These are phyloP conservation scores for Petrolisthes manimaculis DNA, from an alignment of 2,888 invertebrate genomes.

Conservation along the genomic window DNA sequence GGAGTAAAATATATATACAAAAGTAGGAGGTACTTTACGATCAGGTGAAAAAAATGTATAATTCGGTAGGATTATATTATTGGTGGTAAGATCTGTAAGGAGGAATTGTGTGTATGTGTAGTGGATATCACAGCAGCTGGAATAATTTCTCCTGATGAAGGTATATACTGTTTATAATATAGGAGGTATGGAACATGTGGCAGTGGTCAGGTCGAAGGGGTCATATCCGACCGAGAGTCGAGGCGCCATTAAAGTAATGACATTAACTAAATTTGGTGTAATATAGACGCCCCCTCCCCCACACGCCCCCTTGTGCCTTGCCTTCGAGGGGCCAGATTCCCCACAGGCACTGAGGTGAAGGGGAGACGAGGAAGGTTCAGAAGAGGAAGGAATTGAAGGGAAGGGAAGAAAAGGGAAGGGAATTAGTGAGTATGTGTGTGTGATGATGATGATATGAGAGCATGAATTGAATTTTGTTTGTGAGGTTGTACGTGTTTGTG, in stretches of 20 bases:
- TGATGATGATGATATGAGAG: background rate
- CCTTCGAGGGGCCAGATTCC: slow-evolving; percentile 17
- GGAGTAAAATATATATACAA: no score
- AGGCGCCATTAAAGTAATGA: slow-evolving; percentile 38
- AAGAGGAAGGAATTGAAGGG: background rate
- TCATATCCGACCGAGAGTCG: slow-evolving; percentile 25
- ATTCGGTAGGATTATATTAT: no score
- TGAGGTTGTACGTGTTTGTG: background rate
- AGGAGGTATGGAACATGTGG: background rate
- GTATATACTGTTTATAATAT: no score
- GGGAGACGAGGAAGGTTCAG: background rate
- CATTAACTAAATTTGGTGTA: slow-evolving; percentile 41
- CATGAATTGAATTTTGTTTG: no score
- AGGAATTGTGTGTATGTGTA: no score
- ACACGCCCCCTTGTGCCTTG: background rate
- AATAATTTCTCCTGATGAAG: no score
- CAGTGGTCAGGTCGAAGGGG: background rate
- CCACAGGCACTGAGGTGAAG: background rate
- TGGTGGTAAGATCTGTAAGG: no score
- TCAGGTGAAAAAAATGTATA: no score
- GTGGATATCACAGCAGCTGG: no score
- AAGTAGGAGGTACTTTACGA: no score
- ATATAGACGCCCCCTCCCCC: slow-evolving; percentile 14
- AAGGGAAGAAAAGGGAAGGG: no score
- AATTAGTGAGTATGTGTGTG: background rate